A percentile compares a stretch with the other conserved stretches of the same genome.
Evolutionary conservation across 2,888 invertebrate species (phyloP).

Genomic region (Scaptomyza flava): DNA sequence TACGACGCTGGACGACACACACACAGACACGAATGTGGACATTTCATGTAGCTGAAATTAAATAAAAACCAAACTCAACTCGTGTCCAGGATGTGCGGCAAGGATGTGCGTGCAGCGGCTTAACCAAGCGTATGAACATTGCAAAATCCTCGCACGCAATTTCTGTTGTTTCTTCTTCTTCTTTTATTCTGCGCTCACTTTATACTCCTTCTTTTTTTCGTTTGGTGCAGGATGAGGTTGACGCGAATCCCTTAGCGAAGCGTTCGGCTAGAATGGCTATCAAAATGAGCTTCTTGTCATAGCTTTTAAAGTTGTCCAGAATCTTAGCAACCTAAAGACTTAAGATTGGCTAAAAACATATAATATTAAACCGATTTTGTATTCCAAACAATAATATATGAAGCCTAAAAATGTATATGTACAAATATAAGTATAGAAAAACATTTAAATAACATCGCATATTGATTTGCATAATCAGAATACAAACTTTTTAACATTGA

Average conservation of each 20-base stretch:
- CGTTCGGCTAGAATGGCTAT: neutral
- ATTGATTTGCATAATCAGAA: too few species aligned
- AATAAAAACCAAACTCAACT: conserved; percentile 59
- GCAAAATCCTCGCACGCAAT: conserved; percentile 67
- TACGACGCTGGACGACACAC: conserved; percentile 46
- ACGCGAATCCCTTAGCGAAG: conserved; percentile 10
- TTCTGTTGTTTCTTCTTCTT: conserved; percentile 25
- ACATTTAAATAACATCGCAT: too few species aligned
- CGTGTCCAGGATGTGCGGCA: conserved; percentile 58
- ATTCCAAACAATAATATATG: too few species aligned
- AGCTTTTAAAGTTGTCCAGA: too few species aligned
- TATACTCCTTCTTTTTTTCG: neutral
- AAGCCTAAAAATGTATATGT: too few species aligned
- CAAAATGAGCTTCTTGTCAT: neutral
- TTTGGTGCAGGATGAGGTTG: conserved; percentile 28
- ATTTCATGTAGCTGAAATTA: conserved; percentile 63
- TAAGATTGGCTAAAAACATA: too few species aligned
- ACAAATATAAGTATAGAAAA: too few species aligned
- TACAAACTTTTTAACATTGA: neutral
- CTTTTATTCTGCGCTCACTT: neutral
- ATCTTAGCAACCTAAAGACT: too few species aligned
- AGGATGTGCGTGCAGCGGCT: conserved; percentile 65
- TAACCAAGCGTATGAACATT: conserved; percentile 69
- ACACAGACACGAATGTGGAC: conserved; percentile 24
- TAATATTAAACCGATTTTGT: too few species aligned